Conservation (phyloP, 30 jellyfish, hydroid and myxozoan genomes). For the Hydractinia symbiolongicarpus region DNA sequence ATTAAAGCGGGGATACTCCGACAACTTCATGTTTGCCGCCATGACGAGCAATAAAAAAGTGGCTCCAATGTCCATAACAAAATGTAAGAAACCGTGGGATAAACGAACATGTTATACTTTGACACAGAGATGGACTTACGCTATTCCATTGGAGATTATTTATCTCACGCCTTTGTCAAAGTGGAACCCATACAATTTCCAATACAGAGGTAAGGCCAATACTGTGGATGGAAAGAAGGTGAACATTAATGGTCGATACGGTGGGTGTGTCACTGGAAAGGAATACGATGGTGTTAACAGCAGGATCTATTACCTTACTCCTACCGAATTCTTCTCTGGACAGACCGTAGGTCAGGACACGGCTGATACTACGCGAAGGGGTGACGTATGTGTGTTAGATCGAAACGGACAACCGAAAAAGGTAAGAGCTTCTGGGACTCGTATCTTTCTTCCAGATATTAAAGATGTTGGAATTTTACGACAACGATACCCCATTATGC, state of each 20-base stretch:
- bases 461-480: conserved; percentile 63
- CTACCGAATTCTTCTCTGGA: conserved; percentile 52
- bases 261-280: conserved; percentile 44
- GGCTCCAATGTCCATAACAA: conserved; percentile 9
- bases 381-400: conserved; percentile 62
- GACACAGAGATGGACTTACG: conserved; percentile 58
- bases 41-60: conserved; percentile 49
- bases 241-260: conserved; percentile 51
- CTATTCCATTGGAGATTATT: conserved; percentile 69
- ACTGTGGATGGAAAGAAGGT: conserved; percentile 10
- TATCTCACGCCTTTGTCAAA: conserved; percentile 62
- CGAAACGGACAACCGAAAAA: conserved; percentile 31
- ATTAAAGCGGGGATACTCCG: conserved; percentile 46
- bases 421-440: conserved; percentile 74
- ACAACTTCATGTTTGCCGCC: conserved; percentile 57
- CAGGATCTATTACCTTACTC: conserved; percentile 53
- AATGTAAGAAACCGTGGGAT: conserved; percentile 12
- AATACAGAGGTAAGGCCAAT: conserved; percentile 33
- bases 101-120: conserved; percentile 27
- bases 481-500: conserved; percentile 82
- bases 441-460: conserved; percentile 59
- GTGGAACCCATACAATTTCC: conserved; percentile 63
- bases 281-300: conserved; percentile 57
- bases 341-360: conserved; percentile 24
- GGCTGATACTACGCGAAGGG: conserved; percentile 55